phyloP scores from a whole-genome alignment of 2,113 vertebrate species.

The Merops nubicus region DNA sequence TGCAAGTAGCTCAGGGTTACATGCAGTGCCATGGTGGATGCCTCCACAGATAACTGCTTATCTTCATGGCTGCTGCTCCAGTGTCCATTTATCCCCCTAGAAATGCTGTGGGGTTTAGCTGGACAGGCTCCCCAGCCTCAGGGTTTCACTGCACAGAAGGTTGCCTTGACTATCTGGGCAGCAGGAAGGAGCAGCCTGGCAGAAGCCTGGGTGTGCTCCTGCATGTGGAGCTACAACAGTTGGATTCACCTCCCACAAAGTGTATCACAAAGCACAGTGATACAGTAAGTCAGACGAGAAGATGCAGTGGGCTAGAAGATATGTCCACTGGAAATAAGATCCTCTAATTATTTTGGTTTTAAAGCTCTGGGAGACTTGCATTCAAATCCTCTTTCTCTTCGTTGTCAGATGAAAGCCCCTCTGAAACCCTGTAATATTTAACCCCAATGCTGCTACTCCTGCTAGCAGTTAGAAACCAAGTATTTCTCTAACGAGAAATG shows the following conservation, averaged over 20 bases:
- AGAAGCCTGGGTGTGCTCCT: not conserved
- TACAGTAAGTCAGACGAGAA: not conserved
- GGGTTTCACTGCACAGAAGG: not conserved
- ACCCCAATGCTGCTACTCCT: too few relatives aligned
- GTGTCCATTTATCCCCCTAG: not conserved
- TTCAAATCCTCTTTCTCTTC: not conserved
- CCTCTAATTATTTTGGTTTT: not conserved
- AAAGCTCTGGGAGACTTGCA: not conserved
- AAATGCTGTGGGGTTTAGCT: not conserved
- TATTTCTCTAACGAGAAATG: not conserved
- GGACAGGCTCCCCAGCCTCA: not conserved
- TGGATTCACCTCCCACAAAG: not conserved
- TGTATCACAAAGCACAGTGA: not conserved
- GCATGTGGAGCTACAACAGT: rapidly evolving
- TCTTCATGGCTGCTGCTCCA: not conserved
- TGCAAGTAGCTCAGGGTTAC: not conserved
- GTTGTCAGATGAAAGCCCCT: not conserved
- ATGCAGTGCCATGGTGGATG: rapidly evolving
- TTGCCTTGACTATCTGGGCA: not conserved
- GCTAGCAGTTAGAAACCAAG: not conserved
- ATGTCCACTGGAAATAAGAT: not conserved
- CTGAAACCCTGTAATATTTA: not conserved
- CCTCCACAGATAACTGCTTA: not conserved
- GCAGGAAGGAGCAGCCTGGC: rapidly evolving
- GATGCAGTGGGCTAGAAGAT: not conserved